These are phyloP conservation scores for Campylomormyrus tamandua DNA, from an alignment of 2,113 vertebrate genomes.

Conservation along the genomic window DNA sequence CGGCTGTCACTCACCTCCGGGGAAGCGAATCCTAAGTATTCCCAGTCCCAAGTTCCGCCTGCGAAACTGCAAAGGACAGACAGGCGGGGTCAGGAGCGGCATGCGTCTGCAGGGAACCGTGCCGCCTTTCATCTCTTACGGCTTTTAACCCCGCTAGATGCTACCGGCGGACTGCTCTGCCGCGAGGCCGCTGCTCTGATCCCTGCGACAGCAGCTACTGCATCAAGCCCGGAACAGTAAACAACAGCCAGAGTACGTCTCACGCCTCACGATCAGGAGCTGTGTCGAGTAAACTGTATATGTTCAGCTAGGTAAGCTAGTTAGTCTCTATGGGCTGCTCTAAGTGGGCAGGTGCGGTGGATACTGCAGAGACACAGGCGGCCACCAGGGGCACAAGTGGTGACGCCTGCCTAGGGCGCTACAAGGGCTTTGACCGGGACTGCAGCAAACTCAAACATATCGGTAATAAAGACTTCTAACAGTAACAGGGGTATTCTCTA, in stretches of 20 bases:
- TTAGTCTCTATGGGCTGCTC: neutral
- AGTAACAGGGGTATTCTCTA: neutral
- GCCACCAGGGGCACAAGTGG: neutral
- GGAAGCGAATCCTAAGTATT: slow-evolving; percentile 80
- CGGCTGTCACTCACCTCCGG: slow-evolving; percentile 64
- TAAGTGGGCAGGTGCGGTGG: neutral
- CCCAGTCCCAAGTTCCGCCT: slow-evolving; percentile 82
- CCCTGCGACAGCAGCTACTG: neutral
- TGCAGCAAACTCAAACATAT: neutral
- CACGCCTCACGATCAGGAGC: neutral
- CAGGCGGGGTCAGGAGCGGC: slow-evolving; percentile 20
- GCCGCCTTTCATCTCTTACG: neutral
- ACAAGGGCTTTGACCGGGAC: neutral
- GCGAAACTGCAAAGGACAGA: slow-evolving; percentile 70
- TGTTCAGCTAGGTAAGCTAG: neutral
- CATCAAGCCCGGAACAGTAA: neutral
- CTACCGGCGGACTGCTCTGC: neutral
- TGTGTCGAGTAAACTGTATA: neutral
- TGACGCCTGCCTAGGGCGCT: neutral
- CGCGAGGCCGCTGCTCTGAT: neutral
- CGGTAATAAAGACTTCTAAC: neutral
- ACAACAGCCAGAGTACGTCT: neutral
- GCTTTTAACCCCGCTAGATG: neutral
- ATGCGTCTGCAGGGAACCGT: neutral
- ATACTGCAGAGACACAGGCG: neutral